Conservation (phyloP, 2,888 invertebrate species). For the Plebejus argus region DNA sequence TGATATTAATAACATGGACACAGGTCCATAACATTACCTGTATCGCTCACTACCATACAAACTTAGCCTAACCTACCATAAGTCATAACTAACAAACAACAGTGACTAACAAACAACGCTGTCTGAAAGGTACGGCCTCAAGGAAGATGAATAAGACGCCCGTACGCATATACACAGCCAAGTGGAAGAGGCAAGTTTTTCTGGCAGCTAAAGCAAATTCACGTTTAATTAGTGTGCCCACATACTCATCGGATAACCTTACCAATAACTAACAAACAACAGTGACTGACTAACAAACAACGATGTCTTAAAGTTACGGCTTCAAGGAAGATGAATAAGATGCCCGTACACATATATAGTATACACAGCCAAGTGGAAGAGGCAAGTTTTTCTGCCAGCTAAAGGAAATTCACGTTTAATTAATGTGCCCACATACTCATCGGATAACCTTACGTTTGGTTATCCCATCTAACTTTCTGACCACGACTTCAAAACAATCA, state of each 20-base stretch:
- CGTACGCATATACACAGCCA: background rate
- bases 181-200: background rate
- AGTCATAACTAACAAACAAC: too few relatives aligned
- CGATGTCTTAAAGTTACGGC: too few relatives aligned
- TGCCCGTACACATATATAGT: too few relatives aligned
- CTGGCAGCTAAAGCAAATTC: background rate
- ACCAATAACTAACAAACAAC: background rate
- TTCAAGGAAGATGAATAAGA: too few relatives aligned
- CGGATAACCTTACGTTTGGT: slow-evolving; percentile 47
- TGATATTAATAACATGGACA: too few relatives aligned
- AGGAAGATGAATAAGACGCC: too few relatives aligned
- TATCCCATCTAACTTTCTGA: slow-evolving; percentile 57
- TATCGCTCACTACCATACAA: too few relatives aligned
- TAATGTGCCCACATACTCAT: slow-evolving; percentile 42
- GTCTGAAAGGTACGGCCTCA: too few relatives aligned
- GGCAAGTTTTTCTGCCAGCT: background rate
- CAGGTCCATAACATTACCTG: too few relatives aligned
- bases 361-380: background rate
- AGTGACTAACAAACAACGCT: too few relatives aligned
- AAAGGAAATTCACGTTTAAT: slow-evolving; percentile 21
- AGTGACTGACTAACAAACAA: too few relatives aligned
- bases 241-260: slow-evolving; percentile 49
- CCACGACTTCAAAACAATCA: slow-evolving; percentile 69
- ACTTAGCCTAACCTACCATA: too few relatives aligned
- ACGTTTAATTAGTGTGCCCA: slow-evolving; percentile 32